Base-by-base conservation (phyloP, 2,113 vertebrate species). In the Dendrocopos noguchii region DNA sequence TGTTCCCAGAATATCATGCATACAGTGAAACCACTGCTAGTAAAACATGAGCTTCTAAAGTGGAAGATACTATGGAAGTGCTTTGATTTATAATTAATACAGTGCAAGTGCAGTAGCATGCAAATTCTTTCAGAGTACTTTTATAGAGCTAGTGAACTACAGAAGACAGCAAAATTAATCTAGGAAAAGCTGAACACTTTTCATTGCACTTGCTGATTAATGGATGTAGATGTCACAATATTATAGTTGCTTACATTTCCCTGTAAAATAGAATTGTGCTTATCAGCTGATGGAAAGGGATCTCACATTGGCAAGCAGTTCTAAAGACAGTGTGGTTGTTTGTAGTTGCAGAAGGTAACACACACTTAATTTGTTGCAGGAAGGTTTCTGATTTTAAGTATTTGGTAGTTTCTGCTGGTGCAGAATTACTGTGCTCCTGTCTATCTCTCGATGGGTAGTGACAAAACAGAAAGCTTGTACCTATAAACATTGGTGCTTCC, bases 81-180 rank as follows among this genome's bases (percentile, higher is more conserved):
- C 92, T 91, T 93, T 94, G 88, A 88, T 94, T 93, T 83, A 87
- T 93, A 87, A 88, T 95, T 85, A 67, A 89, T 81, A 28, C 28
- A 66, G 16, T 66, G n/a, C n/a, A 72, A 79, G 22, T 61, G 34
- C 63, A 85, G 15, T 18, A 65, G 79, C 59, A 36, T 72, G 29
- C 28, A 55, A 59, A 13, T 68, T 44, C 66, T 77, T 95, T 67
- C n/a, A 70, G 56, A 16, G 15, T 70, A 3, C 44, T 80, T 76
- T 36, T 52, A 53, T 28, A 70, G 60, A 73, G 29, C n/a, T 82
- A 39, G 56, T 31, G 52, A 85, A 9, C n/a, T 76, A 14, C 29
- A 53, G 64, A 66, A 80, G 39, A n/a, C 10, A 52, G 13, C 76
- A 64, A 73, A 57, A 80, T 74, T 63, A 7, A 31, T 88, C 46